These are phyloP conservation scores for Heteropelma amictum DNA, from an alignment of 2,888 invertebrate genomes.

Conservation along the genomic window DNA sequence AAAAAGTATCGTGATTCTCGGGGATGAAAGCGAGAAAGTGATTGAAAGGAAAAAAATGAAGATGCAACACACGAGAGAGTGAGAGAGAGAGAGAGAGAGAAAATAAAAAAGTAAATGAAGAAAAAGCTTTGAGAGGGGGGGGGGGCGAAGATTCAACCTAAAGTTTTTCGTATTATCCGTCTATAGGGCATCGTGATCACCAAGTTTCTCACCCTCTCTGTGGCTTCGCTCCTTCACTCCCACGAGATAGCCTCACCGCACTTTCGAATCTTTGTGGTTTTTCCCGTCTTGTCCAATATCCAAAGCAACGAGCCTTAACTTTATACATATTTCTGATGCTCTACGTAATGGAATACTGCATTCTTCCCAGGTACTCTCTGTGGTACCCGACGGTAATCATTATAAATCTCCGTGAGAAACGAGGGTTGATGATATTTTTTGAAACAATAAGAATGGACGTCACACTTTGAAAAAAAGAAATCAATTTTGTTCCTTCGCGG, in stretches of 20 bases:
- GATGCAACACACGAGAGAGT: no score
- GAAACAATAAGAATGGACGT: no score
- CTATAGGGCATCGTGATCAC: slow-evolving; percentile 27
- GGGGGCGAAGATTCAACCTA: slow-evolving; percentile 16
- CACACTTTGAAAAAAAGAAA: no score
- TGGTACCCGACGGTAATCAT: no score
- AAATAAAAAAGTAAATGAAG: no score
- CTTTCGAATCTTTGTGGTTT: slow-evolving; percentile 28
- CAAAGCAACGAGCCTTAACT: slow-evolving; percentile 11
- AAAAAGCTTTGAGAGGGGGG: slow-evolving; percentile 38
- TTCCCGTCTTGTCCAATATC: slow-evolving; percentile 30
- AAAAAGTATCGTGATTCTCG: slow-evolving; percentile 48
- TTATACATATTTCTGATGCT: slow-evolving; percentile 23
- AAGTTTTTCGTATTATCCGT: slow-evolving; percentile 26
- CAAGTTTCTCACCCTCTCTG: slow-evolving; percentile 32
- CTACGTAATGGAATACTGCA: neutral
- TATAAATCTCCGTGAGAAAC: no score
- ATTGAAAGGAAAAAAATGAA: slow-evolving; percentile 2
- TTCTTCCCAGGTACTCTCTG: neutral
- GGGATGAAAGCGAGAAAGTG: slow-evolving; percentile 7
- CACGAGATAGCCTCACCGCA: slow-evolving; percentile 12
- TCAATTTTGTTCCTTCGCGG: no score
- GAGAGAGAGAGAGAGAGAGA: slow-evolving; percentile 11
- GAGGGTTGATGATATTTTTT: no score
- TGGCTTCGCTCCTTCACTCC: slow-evolving; percentile 7